Percentiles rank a stretch among this genome's conserved stretches.
Evolutionary conservation across 2,888 invertebrate genomes (phyloP).

Genomic region (Diaprepes abbreviatus): DNA sequence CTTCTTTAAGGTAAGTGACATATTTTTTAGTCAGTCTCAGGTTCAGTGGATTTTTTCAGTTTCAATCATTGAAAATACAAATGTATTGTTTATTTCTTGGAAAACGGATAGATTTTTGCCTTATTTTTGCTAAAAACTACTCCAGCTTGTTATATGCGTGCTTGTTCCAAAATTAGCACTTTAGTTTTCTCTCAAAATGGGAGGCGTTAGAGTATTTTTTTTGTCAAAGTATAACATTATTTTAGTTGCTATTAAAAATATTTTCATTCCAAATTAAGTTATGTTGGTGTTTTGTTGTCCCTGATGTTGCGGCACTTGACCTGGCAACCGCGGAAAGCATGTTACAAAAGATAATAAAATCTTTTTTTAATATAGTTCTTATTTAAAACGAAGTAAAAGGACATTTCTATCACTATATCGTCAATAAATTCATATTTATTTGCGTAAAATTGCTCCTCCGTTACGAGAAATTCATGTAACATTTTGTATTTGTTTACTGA

Average conservation of each 20-base stretch:
- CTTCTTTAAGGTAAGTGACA: slow-evolving; percentile 67
- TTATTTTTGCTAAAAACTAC: slow-evolving; percentile 43
- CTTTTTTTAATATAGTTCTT: slow-evolving; percentile 3
- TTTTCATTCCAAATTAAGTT: slow-evolving; percentile 64
- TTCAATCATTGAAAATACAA: slow-evolving; percentile 38
- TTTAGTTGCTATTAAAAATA: slow-evolving; percentile 32
- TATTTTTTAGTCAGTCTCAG: slow-evolving; percentile 57
- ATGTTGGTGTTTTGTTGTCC: slow-evolving; percentile 65
- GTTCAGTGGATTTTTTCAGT: slow-evolving; percentile 3
- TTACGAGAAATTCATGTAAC: slow-evolving; percentile 59
- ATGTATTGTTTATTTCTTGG: slow-evolving; percentile 34
- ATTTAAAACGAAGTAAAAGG: background rate
- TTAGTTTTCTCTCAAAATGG: slow-evolving; percentile 59
- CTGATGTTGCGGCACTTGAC: slow-evolving; percentile 68
- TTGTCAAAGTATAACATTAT: slow-evolving; percentile 19
- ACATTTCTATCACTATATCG: slow-evolving; percentile 2
- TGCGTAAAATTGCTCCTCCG: slow-evolving; percentile 30
- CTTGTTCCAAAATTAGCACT: slow-evolving; percentile 64
- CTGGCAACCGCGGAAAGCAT: slow-evolving; percentile 68
- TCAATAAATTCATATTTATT: slow-evolving; percentile 26
- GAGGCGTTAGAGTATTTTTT: slow-evolving; percentile 55
- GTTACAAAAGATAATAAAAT: slow-evolving; percentile 54
- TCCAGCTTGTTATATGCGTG: slow-evolving; percentile 48
- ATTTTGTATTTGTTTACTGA: slow-evolving; percentile 74
- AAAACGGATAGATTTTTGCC: slow-evolving; percentile 45